Conservation (phyloP, 2,888 invertebrate genomes). For the Polyommatus iphigenia region DNA sequence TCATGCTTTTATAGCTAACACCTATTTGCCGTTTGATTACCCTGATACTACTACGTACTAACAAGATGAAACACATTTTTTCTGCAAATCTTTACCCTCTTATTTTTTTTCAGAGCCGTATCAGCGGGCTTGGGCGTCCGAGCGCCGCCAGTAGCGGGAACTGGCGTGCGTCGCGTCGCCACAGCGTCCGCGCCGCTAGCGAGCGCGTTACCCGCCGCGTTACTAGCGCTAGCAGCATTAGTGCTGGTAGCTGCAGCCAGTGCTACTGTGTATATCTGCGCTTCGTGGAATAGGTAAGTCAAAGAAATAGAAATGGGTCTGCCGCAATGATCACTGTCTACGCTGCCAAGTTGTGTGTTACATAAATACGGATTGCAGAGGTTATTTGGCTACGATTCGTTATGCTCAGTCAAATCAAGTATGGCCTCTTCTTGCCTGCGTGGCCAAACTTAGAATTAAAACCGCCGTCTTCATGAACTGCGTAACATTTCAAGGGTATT, state of each 20-base stretch:
- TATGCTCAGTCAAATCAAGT: no score
- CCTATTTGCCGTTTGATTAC: no score
- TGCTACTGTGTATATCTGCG: constrained; percentile 95
- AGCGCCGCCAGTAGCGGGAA: constrained; percentile 55
- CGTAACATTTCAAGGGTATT: no score
- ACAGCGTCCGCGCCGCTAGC: constrained; percentile 64
- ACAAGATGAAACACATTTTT: background rate
- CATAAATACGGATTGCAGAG: no score
- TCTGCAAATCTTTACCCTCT: background rate
- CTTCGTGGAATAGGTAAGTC: constrained; percentile 93
- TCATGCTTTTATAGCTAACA: no score
- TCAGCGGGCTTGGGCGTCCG: constrained; percentile 72
- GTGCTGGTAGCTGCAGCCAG: constrained; percentile 92
- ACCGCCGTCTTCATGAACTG: no score
- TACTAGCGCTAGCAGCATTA: constrained; percentile 93
- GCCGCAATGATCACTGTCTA: no score
- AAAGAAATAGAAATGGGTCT: background rate
- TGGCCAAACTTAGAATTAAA: no score
- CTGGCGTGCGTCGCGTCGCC: constrained; percentile 52
- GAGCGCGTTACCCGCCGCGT: constrained; percentile 92
- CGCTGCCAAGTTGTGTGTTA: no score
- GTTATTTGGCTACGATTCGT: no score
- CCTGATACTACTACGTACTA: no score
- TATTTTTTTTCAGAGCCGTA: constrained; percentile 52
- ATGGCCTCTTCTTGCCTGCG: no score